Base-by-base conservation (phyloP, 2,888 invertebrate genomes). In the Geotrupes spiniger region DNA sequence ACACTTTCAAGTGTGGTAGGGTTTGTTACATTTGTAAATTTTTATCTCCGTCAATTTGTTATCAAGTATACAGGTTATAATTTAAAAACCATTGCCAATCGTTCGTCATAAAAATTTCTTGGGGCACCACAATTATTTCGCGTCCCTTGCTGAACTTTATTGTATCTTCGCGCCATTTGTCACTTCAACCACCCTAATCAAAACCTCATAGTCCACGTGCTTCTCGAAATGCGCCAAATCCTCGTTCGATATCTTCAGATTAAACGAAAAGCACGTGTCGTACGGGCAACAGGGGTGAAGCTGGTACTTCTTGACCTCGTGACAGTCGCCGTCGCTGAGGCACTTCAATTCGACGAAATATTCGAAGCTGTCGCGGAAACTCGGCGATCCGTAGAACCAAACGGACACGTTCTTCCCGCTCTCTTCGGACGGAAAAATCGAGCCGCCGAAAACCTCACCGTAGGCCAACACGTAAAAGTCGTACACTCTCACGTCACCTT, bases 361-460 rank as follows among this genome's bases (percentile, higher is more conserved):
- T 10, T 43, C 36, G 4, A 33, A 36, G 8, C 11, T 36, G 17
- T 42, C 42, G 21, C 21, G 29, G 17, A 46, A 46, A 5, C 29
- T 42, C 2, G 50, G 42, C 15, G 26, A 12, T 8, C 46, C 46
- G 26, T 46, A 46, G 16, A 42, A 50, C 42, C 46, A 38, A 37
- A 50, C 41, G 9, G 38, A 21, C 14, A 50, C 40, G 14, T 46
- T 46, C 14, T 36, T 50, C 12, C 25, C 42, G 12, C 38, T 38
- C 29, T 38, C 42, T 9, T 33, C 42, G 2, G 42, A 46, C 8
- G 29, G 26, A 37, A 38, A 42, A 4, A 50, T 17, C 9, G 50
- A 46, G 33, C 50, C 45, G 4, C 31, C 37, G 31, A 50, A 50
- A 14, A 50, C 38, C 16, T 50, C 42, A 9, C 46, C 50, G 36